phyloP scores from a whole-genome alignment of 2,888 invertebrate species.

The Nycteola revayana region DNA sequence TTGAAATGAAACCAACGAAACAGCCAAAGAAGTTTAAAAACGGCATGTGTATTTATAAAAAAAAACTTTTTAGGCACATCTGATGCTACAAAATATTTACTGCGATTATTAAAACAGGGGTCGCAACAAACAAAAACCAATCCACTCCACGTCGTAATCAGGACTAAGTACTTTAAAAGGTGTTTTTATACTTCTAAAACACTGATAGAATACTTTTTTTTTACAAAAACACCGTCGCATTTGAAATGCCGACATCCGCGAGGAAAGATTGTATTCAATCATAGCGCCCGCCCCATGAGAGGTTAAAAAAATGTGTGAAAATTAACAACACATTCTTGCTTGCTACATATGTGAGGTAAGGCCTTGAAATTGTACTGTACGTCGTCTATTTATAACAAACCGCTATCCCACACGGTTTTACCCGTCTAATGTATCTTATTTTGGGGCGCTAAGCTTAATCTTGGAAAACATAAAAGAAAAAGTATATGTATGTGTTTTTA shows the following conservation, averaged over 20 bases:
- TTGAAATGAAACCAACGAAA: too few relatives aligned
- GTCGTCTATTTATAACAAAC: too few relatives aligned
- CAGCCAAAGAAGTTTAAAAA: too few relatives aligned
- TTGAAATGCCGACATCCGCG: conserved; percentile 41
- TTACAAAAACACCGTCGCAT: conserved; percentile 22
- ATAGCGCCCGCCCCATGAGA: conserved; percentile 44
- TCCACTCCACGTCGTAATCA: conserved; percentile 22
- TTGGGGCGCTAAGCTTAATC: too few relatives aligned
- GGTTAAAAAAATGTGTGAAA: conserved; percentile 57
- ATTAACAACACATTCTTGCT: conserved; percentile 50
- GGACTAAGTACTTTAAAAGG: conserved; percentile 36
- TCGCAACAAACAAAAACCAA: conserved; percentile 21
- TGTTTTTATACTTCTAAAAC: conserved; percentile 42
- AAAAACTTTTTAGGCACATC: too few relatives aligned
- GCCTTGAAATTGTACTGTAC: too few relatives aligned
- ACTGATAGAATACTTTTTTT: conserved; percentile 34
- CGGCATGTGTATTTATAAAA: too few relatives aligned
- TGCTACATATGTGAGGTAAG: conserved; percentile 14
- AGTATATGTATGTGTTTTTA: too few relatives aligned
- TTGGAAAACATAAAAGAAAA: too few relatives aligned
- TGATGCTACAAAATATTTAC: not conserved
- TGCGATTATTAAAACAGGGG: conserved; percentile 19
- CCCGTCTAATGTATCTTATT: too few relatives aligned
- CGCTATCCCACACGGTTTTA: too few relatives aligned
- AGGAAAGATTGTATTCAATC: conserved; percentile 59